These are phyloP conservation scores for Aphis gossypii DNA, from an alignment of 1,140 invertebrate species.

Conservation along the genomic window DNA sequence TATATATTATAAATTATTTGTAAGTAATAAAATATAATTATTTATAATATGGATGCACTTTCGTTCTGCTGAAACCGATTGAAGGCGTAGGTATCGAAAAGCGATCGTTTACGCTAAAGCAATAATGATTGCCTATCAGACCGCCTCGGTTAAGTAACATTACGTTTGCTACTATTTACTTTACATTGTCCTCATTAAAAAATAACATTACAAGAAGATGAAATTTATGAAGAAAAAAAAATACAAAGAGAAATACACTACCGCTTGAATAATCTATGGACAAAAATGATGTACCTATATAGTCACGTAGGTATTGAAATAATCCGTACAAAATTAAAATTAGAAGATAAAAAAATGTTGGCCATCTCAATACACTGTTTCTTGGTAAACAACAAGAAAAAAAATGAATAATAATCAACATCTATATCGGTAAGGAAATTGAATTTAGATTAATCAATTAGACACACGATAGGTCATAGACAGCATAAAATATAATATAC, in stretches of 20 bases:
- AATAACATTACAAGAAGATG: not conserved
- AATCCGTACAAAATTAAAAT: slow-evolving; percentile 2
- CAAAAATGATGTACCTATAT: not conserved
- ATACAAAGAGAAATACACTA: not conserved
- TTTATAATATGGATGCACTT: not conserved
- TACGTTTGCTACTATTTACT: not conserved
- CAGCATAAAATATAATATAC: not conserved
- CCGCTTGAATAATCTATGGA: not conserved
- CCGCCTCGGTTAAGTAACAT: not conserved
- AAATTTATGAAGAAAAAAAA: not conserved
- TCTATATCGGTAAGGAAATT: not conserved
- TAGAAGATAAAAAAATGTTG: not conserved
- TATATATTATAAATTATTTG: not conserved
- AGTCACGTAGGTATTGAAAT: not conserved
- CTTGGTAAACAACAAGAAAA: not conserved
- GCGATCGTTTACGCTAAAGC: not conserved
- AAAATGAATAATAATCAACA: not conserved
- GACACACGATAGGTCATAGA: not conserved
- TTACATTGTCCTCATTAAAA: not conserved
- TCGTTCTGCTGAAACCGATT: not conserved
- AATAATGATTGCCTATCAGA: slow-evolving; percentile 21
- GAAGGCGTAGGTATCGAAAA: not conserved
- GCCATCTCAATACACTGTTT: not conserved
- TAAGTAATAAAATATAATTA: slow-evolving; percentile 22
- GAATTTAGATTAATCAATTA: slow-evolving; percentile 17